A percentile compares a stretch with the other conserved stretches of the same genome.
These are phyloP conservation scores for Amiota communis DNA, from an alignment of 2,888 invertebrate genomes.

Conservation along the genomic window DNA sequence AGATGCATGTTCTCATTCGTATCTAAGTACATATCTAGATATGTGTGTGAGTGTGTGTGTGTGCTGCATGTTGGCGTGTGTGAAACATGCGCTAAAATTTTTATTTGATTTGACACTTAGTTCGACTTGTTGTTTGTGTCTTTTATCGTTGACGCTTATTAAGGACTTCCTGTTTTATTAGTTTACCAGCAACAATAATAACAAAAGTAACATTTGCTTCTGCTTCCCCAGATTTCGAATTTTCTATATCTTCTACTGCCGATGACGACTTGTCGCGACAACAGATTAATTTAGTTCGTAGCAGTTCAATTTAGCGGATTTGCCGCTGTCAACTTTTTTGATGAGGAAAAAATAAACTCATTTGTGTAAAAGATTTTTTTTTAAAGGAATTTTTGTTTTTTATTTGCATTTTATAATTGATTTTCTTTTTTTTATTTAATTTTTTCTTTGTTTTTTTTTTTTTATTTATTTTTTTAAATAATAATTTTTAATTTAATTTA, in stretches of 20 bases:
- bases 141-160: slow-evolving; percentile 52
- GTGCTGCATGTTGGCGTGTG: slow-evolving; percentile 52
- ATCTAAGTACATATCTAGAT: too few species aligned
- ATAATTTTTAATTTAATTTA: slow-evolving; percentile 1
- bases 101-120: slow-evolving; percentile 62
- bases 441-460: not conserved
- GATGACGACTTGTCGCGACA: slow-evolving; percentile 59
- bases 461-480: slow-evolving; percentile 16
- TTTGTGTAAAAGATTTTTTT: slow-evolving; percentile 4
- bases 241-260: slow-evolving; percentile 3
- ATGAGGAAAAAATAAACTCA: not conserved
- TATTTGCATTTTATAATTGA: too few species aligned
- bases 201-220: not conserved
- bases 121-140: slow-evolving; percentile 47
- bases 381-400: not conserved
- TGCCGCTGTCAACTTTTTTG: not conserved
- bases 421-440: not conserved
- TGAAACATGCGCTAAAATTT: slow-evolving; percentile 62
- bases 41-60: not conserved
- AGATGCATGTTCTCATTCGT: too few species aligned
- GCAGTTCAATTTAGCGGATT: slow-evolving; percentile 62
- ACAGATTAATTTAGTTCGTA: slow-evolving; percentile 64
- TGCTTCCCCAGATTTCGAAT: slow-evolving; percentile 35
- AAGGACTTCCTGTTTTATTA: slow-evolving; percentile 63
- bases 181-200: not conserved